These are phyloP conservation scores for Nematostella vectensis DNA, from an alignment of 92 coral and sea anemone species.

Conservation along the genomic window DNA sequence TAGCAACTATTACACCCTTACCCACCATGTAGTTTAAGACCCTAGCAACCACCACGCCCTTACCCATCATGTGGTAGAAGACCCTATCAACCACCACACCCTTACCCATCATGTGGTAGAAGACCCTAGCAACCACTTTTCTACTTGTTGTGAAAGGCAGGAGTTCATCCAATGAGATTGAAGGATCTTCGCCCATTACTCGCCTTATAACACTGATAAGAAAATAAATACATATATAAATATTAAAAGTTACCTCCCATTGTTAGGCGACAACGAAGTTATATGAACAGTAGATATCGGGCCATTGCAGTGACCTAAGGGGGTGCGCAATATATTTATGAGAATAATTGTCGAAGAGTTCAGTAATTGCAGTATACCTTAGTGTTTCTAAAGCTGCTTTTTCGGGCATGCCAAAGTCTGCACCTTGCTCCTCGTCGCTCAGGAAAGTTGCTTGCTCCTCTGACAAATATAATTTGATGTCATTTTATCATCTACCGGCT, in stretches of 20 bases:
- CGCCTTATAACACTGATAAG: slow-evolving; percentile 21
- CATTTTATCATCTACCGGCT: too few species aligned
- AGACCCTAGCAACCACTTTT: slow-evolving; percentile 35
- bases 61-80: slow-evolving; percentile 43
- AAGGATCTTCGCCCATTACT: slow-evolving; percentile 21
- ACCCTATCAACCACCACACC: slow-evolving; percentile 29
- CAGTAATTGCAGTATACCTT: too few species aligned
- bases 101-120: slow-evolving; percentile 43
- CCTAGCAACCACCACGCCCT: too few species aligned
- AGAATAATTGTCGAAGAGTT: too few species aligned
- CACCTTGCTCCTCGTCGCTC: not conserved
- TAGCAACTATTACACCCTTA: too few species aligned
- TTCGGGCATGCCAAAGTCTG: not conserved
- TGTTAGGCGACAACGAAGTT: too few species aligned
- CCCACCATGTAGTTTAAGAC: too few species aligned
- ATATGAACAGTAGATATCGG: too few species aligned
- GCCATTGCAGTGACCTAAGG: too few species aligned
- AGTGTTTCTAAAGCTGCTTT: slow-evolving; percentile 1
- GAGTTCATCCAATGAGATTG: slow-evolving; percentile 8
- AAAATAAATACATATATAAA: not conserved
- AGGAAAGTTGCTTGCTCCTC: not conserved
- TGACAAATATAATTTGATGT: too few species aligned
- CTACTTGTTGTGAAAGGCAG: slow-evolving; percentile 23
- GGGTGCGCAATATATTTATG: too few species aligned
- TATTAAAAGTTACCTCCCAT: too few species aligned